Base-by-base conservation (phyloP, 2,113 vertebrate genomes). In the Cryptomyrus ogoouensis region DNA sequence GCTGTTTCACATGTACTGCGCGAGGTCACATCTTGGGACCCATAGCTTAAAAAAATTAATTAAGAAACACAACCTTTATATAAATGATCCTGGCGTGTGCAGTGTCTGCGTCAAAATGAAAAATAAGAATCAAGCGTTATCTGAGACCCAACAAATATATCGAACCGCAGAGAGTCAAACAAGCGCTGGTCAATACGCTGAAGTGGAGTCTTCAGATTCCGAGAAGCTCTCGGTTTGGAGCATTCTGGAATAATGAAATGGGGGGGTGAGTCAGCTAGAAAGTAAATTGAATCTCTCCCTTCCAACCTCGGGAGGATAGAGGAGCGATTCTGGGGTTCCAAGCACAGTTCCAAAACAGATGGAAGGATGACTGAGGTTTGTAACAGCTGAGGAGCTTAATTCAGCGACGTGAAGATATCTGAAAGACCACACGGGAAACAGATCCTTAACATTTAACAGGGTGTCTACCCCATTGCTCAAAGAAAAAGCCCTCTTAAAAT, bases 161-260 rank as follows among this genome's bases (percentile, higher is more conserved):
- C 1, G 12, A 50, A 50, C 49, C 24, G 6, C 15, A 46, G 83
- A 47, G 83, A 84, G 83, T 47, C 44, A 47, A 47, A 84, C 39
- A 44, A 47, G 44, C 24, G 6, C 10, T 8, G 47, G n/a, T 53
- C 85, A 52, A 52, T 87, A 50, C 2, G 49, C 85, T 53, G n/a
- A 31, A 87, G 85, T 31, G 85, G n/a, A 52, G 39, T 21, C 49
- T 17, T 49, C 2, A 46, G 84, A 17, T 52, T 87, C 46, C 84
- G 10, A 87, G 27, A 52, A 52, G 85, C 46, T 52, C 24, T 87
- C 5, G 46, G 27, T 52, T 9, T 35, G 4, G 27, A 44, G 85
- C 85, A 50, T 87, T 87, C 49, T 52, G 85, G 46, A 35, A 52
- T 87, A 52, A 87, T 52, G 85, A 52, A 87, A 87, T 52, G 9